Evolutionary conservation across 2,113 vertebrate genomes (phyloP).

Genomic region (Sprattus sprattus): DNA sequence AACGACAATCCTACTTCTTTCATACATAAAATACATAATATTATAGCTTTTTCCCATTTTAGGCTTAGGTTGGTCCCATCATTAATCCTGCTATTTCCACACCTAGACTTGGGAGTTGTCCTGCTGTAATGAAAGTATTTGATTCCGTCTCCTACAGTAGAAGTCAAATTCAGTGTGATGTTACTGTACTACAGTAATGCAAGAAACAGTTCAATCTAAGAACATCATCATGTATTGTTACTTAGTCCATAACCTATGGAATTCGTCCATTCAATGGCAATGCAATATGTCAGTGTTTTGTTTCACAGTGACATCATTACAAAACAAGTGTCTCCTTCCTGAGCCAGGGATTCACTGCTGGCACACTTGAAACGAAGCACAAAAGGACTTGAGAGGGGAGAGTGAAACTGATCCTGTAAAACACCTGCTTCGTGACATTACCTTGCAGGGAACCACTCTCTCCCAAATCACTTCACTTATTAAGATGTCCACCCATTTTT

Average conservation of each 20-base stretch:
- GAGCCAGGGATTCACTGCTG: neutral
- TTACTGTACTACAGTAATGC: neutral
- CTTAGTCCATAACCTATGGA: neutral
- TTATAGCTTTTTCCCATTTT: neutral
- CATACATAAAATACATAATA: neutral
- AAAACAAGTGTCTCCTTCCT: neutral
- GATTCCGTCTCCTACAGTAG: neutral
- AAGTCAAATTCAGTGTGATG: neutral
- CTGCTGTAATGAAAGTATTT: too few relatives aligned
- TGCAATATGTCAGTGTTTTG: too few relatives aligned
- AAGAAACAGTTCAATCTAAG: too few relatives aligned
- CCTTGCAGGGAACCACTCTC: neutral
- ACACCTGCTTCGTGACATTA: conserved; percentile 9
- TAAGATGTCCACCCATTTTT: neutral
- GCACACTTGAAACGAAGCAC: neutral
- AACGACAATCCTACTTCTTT: neutral
- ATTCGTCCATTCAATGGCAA: neutral
- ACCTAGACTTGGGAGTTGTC: neutral
- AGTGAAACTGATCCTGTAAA: conserved; percentile 1
- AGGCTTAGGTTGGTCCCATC: neutral
- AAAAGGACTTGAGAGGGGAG: neutral
- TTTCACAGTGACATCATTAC: neutral
- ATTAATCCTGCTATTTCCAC: neutral
- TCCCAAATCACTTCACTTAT: neutral
- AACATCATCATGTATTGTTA: neutral